Evolutionary conservation across 2,797 vertebrate genomes (phyloP).

Genomic region (Sphenopsis melanotis): DNA sequence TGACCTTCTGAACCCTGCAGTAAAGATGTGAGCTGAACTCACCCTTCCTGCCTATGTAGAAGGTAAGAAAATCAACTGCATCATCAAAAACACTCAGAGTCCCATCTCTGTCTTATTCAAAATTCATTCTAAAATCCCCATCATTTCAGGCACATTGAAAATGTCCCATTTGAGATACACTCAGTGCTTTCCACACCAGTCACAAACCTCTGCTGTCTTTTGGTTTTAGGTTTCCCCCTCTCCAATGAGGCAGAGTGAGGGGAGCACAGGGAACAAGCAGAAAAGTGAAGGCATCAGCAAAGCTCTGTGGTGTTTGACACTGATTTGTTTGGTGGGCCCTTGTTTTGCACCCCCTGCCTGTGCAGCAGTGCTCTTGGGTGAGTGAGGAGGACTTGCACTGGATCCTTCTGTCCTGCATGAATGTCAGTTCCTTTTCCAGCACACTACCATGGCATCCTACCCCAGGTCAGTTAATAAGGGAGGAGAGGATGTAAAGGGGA

Average conservation of each 20-base stretch:
- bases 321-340: not conserved
- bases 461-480: not conserved
- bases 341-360: not conserved
- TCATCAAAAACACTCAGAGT: not conserved
- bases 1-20: not conserved
- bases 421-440: not conserved
- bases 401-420: not conserved
- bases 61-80: not conserved
- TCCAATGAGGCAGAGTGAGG: not conserved
- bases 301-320: not conserved
- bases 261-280: not conserved
- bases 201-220: not conserved
- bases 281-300: accelerated
- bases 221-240: not conserved
- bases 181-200: not conserved
- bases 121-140: not conserved
- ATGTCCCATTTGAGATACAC: not conserved
- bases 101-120: not conserved
- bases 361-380: not conserved
- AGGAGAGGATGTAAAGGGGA: not conserved
- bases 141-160: not conserved
- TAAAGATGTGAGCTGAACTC: not conserved
- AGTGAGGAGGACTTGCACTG: not conserved
- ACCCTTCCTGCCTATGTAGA: not conserved
- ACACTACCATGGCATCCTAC: not conserved